Conservation (phyloP, 92 coral and sea anemone species). For the Siderastrea radians region DNA sequence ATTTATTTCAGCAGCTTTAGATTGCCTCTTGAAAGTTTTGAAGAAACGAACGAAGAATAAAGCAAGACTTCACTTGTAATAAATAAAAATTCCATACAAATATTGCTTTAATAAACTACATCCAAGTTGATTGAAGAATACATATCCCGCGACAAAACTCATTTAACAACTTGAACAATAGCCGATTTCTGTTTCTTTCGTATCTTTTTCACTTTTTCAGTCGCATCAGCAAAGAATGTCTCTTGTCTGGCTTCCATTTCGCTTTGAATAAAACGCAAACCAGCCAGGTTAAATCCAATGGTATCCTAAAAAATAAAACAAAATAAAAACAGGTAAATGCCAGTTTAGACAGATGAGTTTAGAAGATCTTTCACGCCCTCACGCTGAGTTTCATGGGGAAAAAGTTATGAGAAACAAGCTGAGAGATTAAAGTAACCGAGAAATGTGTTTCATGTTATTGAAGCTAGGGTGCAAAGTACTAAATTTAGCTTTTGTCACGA, state of each 20-base stretch:
- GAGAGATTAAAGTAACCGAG: too few species aligned
- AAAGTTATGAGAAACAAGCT: too few species aligned
- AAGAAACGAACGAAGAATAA: too few species aligned
- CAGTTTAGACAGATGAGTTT: neutral
- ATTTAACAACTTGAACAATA: conserved; percentile 37
- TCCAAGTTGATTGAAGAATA: neutral
- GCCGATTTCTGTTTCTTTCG: conserved; percentile 86
- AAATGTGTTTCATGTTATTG: too few species aligned
- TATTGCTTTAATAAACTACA: neutral
- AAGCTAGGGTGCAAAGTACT: too few species aligned
- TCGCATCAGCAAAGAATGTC: conserved; percentile 89
- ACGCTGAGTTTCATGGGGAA: too few species aligned
- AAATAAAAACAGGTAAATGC: neutral
- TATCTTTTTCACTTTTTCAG: conserved; percentile 85
- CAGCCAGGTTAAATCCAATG: conserved; percentile 95
- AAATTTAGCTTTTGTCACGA: too few species aligned
- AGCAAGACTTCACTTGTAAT: too few species aligned
- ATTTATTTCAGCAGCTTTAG: too few species aligned
- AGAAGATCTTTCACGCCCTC: too few species aligned
- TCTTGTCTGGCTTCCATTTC: conserved; percentile 88
- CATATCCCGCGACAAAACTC: neutral
- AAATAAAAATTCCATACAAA: neutral
- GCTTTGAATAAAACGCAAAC: conserved; percentile 85
- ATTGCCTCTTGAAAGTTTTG: too few species aligned
- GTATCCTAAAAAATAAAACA: conserved; percentile 60